Evolutionary conservation across 1,140 invertebrate species (phyloP).

Genomic region (Drosophila nasuta): DNA sequence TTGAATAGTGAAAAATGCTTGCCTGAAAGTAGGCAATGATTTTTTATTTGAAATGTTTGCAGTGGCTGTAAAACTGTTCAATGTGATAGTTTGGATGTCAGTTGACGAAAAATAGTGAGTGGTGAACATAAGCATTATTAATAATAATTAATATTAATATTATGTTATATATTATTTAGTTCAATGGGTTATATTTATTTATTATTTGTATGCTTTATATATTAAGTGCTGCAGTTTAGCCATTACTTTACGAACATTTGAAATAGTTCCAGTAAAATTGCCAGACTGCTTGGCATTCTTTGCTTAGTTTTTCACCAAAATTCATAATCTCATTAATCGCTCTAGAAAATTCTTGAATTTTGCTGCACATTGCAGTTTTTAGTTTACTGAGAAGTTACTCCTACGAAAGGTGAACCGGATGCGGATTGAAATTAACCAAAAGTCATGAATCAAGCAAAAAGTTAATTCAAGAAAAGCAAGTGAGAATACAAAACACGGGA

Average conservation of each 20-base stretch:
- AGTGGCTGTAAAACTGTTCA: slow-evolving; percentile 13
- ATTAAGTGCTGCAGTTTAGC: too few relatives aligned
- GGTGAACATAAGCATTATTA: too few relatives aligned
- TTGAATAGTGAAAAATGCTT: background rate
- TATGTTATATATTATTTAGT: too few relatives aligned
- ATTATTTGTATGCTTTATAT: too few relatives aligned
- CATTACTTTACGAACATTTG: background rate
- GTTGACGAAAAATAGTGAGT: too few relatives aligned
- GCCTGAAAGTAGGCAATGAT: slow-evolving; percentile 44
- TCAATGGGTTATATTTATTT: too few relatives aligned
- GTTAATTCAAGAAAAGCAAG: slow-evolving; percentile 70
- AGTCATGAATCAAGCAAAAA: slow-evolving; percentile 81
- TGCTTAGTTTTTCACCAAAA: background rate
- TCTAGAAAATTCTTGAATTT: background rate
- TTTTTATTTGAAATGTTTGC: background rate
- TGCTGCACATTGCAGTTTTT: slow-evolving; percentile 5
- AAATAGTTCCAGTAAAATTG: background rate
- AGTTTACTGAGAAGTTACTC: slow-evolving; percentile 15
- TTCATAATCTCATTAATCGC: slow-evolving; percentile 33
- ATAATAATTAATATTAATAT: too few relatives aligned
- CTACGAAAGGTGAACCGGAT: slow-evolving; percentile 46
- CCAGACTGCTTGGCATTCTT: slow-evolving; percentile 16
- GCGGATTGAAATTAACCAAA: slow-evolving; percentile 68
- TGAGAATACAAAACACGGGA: slow-evolving; percentile 38
- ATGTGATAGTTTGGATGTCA: background rate